Conservation (phyloP, 2,888 invertebrate genomes). For the Crematogaster levior region DNA sequence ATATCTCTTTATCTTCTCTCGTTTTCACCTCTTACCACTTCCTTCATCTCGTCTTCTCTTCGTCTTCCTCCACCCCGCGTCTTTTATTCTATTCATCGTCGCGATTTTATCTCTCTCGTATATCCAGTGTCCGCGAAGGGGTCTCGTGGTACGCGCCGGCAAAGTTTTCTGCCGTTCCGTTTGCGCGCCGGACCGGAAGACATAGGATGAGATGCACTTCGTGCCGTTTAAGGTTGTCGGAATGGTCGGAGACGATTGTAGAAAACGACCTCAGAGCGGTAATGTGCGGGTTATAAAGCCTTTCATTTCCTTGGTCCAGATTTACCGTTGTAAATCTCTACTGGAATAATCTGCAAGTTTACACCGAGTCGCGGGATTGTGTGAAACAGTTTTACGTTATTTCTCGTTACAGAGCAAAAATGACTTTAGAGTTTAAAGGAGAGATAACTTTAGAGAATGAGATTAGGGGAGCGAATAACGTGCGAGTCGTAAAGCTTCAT, state of each 20-base stretch:
- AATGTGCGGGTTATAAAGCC: constrained; percentile 20
- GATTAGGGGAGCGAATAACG: constrained; percentile 18
- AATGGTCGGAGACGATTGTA: not conserved
- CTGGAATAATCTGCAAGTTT: constrained; percentile 16
- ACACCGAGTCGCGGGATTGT: not conserved
- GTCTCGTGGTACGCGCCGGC: constrained; percentile 46
- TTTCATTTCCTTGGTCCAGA: constrained; percentile 1
- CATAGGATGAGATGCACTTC: constrained; percentile 12
- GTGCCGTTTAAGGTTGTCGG: not conserved
- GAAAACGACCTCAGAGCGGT: not conserved
- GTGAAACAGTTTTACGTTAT: constrained; percentile 1
- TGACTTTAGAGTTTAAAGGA: not conserved
- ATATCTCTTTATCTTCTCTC: not conserved
- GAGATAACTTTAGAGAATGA: not conserved
- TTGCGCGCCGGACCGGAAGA: constrained; percentile 36
- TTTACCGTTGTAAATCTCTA: constrained; percentile 13
- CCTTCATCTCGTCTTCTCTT: not conserved
- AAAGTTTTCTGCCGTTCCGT: constrained; percentile 18
- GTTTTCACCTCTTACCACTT: not conserved
- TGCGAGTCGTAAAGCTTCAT: constrained; percentile 35
- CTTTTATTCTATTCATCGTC: constrained; percentile 11
- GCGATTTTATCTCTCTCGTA: constrained; percentile 11
- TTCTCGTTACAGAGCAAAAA: constrained; percentile 4
- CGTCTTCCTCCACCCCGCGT: not conserved
- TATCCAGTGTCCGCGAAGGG: not conserved